Percentiles rank a stretch among this genome's conserved stretches.
These are phyloP conservation scores for Danio aesculapii DNA, from an alignment of 2,797 vertebrate species.

Conservation along the genomic window DNA sequence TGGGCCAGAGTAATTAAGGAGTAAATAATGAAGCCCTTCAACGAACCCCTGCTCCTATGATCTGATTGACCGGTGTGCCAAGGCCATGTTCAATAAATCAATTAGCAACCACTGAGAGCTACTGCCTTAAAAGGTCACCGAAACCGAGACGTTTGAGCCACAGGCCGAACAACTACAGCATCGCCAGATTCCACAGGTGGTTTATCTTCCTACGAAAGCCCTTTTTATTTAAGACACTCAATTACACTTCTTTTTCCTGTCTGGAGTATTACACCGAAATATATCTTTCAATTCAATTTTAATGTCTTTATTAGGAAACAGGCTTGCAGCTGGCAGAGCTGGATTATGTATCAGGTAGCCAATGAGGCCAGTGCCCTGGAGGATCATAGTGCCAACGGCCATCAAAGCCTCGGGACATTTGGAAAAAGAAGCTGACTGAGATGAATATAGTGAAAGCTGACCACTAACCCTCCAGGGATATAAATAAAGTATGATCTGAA, in stretches of 20 bases:
- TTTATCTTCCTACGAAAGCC: not conserved
- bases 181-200: conserved; percentile 18
- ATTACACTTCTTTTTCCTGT: not conserved
- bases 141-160: conserved; percentile 4
- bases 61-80: conserved; percentile 49
- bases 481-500: conserved; percentile 18
- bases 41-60: conserved; percentile 49
- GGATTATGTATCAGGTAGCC: conserved; percentile 14
- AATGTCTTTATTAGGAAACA: conserved; percentile 26
- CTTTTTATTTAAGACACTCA: not conserved
- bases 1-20: conserved; percentile 63
- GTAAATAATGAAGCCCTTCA: conserved; percentile 64
- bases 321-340: not conserved
- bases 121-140: conserved; percentile 52
- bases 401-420: conserved; percentile 19
- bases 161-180: conserved; percentile 13
- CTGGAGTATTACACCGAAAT: not conserved
- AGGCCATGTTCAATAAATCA: conserved; percentile 60
- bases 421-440: conserved; percentile 8
- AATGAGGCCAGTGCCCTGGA: conserved; percentile 13
- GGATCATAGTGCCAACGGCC: conserved; percentile 5
- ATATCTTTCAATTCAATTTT: not conserved
- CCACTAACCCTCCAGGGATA: not conserved
- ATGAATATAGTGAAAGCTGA: conserved; percentile 10
- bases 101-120: conserved; percentile 53